Evolutionary conservation across 2,888 invertebrate genomes (phyloP), one percentile per base, ranked within the genome.

Genomic region (Rhopalosiphum nymphaeae): DNA sequence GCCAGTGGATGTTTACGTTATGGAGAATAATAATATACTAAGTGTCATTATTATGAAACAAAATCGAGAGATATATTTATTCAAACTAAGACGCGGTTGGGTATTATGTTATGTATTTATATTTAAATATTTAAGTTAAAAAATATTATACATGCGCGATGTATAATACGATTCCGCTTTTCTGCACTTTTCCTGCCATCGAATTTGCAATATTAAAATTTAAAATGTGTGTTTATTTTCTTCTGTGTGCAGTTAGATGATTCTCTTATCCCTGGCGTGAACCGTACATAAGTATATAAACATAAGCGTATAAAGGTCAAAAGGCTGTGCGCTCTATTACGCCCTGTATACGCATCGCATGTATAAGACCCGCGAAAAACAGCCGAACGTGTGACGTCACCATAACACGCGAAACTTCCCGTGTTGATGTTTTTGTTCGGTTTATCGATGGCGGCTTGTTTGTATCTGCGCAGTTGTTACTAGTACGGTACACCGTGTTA

Each of bases 351-450:
- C n/a, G 5, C 67, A 5, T 67, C 1, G 61, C 11, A 13, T n/a
- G 16, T 2, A 49, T 0, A 3, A 53, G 29, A 21, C 29, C 44
- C 21, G 53, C 84, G 29, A 85, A 56, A 67, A 91, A 86, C 85
- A n/a, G 85, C 44, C 91, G 85, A n/a, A 16, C 53, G 84, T 46
- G 92, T 92, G 91, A 92, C 92, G 92, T 92, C 92, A 90, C 42
- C n/a, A 16, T 16, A 26, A 49, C 84, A 16, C 89, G 84, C 57
- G 46, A 89, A 85, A 89, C 57, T 84, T 36, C 16, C 36, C 84
- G 85, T 93, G 93, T 89, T 85, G 89, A 93, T 89, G 89, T 93
- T 93, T 93, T 93, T 49, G 85, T 85, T 67, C 88, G 44, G 78
- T 93, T 56, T 93, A 89, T 89, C 56, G 93, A 85, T 46, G 29